These are phyloP conservation scores for Colletes gigas DNA, from an alignment of 1,140 invertebrate genomes.

Conservation along the genomic window DNA sequence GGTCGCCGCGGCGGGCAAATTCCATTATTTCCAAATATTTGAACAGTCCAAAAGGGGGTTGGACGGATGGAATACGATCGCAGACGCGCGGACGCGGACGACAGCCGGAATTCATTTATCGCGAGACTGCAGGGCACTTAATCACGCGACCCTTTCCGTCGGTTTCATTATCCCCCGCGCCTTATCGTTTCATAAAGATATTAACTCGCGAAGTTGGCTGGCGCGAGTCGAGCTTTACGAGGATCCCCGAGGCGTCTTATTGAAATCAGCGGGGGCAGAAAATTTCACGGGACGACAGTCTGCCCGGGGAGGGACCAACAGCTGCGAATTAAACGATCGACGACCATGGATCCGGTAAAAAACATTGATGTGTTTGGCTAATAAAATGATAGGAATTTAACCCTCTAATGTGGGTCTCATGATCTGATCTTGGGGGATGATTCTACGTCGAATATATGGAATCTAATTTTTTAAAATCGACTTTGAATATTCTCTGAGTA, in stretches of 20 bases:
- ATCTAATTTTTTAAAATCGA: too few species aligned
- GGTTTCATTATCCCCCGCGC: conserved; percentile 56
- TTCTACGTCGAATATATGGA: too few species aligned
- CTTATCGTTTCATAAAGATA: conserved; percentile 66
- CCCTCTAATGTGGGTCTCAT: too few species aligned
- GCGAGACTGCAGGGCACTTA: conserved; percentile 47
- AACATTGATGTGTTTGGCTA: too few species aligned
- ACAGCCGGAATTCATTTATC: conserved; percentile 58
- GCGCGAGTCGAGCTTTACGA: conserved; percentile 52
- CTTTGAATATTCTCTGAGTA: too few species aligned
- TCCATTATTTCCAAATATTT: neutral
- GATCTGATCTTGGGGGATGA: too few species aligned
- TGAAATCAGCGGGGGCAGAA: conserved; percentile 57
- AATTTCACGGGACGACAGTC: conserved; percentile 42
- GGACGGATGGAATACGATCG: neutral
- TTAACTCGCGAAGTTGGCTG: conserved; percentile 54
- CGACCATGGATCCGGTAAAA: neutral
- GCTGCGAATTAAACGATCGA: conserved; percentile 49
- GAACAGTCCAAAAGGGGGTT: neutral
- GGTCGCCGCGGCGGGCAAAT: neutral
- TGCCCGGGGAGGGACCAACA: conserved; percentile 28
- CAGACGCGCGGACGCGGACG: neutral
- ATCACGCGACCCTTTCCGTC: conserved; percentile 57
- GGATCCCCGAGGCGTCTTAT: conserved; percentile 52
- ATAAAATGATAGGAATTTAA: too few species aligned